Percentiles rank a stretch among this genome's conserved stretches.
Evolutionary conservation across 2,797 vertebrate species (phyloP).

Genomic region (Sebastes baramenuke): DNA sequence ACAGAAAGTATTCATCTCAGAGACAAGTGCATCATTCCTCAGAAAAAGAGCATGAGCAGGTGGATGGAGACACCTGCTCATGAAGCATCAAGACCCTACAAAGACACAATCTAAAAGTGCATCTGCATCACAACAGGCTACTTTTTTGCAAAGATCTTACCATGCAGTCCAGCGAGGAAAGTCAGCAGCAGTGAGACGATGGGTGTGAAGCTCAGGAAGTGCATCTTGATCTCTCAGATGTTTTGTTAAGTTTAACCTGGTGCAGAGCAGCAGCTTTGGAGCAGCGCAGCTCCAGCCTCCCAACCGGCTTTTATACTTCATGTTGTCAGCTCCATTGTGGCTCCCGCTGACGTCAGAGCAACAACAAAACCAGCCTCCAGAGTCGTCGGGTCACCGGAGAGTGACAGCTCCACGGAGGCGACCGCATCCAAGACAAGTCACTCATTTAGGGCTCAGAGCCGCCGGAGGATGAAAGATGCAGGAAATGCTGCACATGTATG

Average conservation of each 20-base stretch:
- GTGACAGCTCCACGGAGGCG: constrained; percentile 46
- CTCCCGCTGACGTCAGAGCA: constrained; percentile 78
- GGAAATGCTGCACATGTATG: neutral
- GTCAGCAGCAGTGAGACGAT: constrained; percentile 47
- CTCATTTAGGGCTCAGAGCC: constrained; percentile 22
- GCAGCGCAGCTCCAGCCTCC: constrained; percentile 17
- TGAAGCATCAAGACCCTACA: neutral
- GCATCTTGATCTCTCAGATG: constrained; percentile 49
- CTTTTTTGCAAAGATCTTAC: constrained; percentile 47
- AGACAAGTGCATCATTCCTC: neutral
- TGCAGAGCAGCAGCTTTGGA: constrained; percentile 28
- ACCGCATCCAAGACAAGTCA: constrained; percentile 34
- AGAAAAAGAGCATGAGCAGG: neutral
- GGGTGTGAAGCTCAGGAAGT: constrained; percentile 17
- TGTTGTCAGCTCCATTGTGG: constrained; percentile 59
- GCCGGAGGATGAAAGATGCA: neutral
- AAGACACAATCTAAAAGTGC: neutral
- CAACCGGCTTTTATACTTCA: constrained; percentile 77
- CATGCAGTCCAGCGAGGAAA: constrained; percentile 47
- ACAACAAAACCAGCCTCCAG: constrained; percentile 68
- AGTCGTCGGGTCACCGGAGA: constrained; percentile 52
- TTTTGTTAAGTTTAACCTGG: neutral
- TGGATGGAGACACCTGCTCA: constrained; percentile 35
- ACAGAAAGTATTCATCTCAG: neutral
- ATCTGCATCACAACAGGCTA: neutral